Percentiles rank a stretch among this genome's conserved stretches.
Evolutionary conservation across 2,888 invertebrate genomes (phyloP).

Genomic region (Prosapia bicincta): DNA sequence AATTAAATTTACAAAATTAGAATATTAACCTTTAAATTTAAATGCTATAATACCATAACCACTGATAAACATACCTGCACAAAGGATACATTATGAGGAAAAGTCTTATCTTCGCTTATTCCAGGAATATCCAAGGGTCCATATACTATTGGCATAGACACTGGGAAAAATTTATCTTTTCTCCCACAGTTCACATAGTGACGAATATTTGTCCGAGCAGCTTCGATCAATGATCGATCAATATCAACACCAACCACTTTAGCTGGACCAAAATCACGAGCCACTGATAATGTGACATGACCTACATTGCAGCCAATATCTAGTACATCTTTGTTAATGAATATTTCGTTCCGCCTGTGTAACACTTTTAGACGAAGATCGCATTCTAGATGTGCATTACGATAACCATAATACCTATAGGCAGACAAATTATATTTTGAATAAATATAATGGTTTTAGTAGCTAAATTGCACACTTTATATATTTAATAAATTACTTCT

Average conservation of each 20-base stretch:
- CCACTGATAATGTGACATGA: conserved; percentile 87
- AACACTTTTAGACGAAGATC: conserved; percentile 84
- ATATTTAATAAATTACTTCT: too few species aligned
- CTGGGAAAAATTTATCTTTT: conserved; percentile 64
- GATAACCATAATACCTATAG: conserved; percentile 86
- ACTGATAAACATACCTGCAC: conserved; percentile 61
- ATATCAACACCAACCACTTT: conserved; percentile 69
- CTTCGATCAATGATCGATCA: conserved; percentile 65
- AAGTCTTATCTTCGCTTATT: conserved; percentile 51
- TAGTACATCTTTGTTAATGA: conserved; percentile 84
- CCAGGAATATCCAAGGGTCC: conserved; percentile 71
- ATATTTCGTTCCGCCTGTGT: conserved; percentile 72
- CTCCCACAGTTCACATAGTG: conserved; percentile 58
- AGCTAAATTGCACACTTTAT: too few species aligned
- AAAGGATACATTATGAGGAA: conserved; percentile 89
- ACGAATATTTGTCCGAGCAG: conserved; percentile 69
- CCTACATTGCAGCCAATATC: conserved; percentile 99
- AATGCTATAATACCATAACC: too few species aligned
- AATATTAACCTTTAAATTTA: too few species aligned
- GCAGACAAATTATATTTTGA: too few species aligned
- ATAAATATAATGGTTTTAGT: too few species aligned
- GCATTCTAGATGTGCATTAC: conserved; percentile 76
- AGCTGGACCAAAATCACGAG: conserved; percentile 77
- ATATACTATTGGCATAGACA: conserved; percentile 83
- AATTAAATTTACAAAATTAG: too few species aligned